Evolutionary conservation across 2,888 invertebrate genomes (phyloP).

Genomic region (Phyllotreta cruciferae): DNA sequence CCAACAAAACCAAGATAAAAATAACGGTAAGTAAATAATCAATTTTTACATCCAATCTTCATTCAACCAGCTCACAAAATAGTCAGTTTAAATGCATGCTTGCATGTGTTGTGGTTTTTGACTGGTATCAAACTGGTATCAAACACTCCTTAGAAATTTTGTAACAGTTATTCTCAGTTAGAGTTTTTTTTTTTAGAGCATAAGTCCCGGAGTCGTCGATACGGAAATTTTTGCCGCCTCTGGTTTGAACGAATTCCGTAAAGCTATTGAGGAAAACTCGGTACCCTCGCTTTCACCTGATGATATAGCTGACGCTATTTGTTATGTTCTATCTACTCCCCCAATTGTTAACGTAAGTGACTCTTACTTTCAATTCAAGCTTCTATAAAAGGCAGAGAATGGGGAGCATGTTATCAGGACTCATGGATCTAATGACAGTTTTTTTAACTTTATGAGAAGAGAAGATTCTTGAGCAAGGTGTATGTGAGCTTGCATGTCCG

Average conservation of each 20-base stretch:
- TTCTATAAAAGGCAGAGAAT: too few species aligned
- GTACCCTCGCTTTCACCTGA: slow-evolving; percentile 13
- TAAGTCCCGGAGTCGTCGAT: slow-evolving; percentile 17
- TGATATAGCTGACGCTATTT: slow-evolving; percentile 17
- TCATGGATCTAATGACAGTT: too few species aligned
- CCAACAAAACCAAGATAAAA: slow-evolving; percentile 15
- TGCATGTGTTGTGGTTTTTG: too few species aligned
- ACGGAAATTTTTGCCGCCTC: slow-evolving; percentile 15
- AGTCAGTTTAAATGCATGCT: too few species aligned
- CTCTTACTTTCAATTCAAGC: too few species aligned
- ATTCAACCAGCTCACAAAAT: not conserved
- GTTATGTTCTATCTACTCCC: slow-evolving; percentile 15
- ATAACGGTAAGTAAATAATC: slow-evolving; percentile 8
- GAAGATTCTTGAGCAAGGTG: too few species aligned
- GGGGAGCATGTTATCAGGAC: too few species aligned
- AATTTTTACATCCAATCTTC: not conserved
- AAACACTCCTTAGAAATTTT: too few species aligned
- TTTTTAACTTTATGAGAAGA: too few species aligned
- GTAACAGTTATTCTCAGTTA: too few species aligned
- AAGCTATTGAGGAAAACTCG: not conserved
- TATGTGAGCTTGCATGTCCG: too few species aligned
- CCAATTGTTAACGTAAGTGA: slow-evolving; percentile 19
- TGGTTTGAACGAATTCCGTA: not conserved
- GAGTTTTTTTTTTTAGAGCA: slow-evolving; percentile 19
- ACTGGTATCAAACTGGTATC: too few species aligned